Evolutionary conservation across 2,113 vertebrate species (phyloP).

Genomic region (Lepisosteus osseus): DNA sequence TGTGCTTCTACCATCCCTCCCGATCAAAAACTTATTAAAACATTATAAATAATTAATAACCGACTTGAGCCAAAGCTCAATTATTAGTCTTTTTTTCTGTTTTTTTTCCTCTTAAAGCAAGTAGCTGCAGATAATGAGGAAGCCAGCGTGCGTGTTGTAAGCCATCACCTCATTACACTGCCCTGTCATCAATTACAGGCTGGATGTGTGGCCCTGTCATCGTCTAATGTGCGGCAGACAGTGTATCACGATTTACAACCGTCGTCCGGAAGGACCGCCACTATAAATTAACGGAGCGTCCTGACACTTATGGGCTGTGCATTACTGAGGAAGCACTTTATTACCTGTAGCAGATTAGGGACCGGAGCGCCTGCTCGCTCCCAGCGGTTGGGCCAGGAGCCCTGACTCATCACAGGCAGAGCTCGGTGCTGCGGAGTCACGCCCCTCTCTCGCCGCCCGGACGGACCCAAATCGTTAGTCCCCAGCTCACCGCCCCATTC

Average conservation of each 20-base stretch:
- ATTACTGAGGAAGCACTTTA: constrained; percentile 7
- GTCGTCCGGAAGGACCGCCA: constrained; percentile 4
- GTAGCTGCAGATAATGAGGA: constrained; percentile 50
- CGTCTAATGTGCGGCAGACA: constrained; percentile 44
- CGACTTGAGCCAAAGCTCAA: constrained; percentile 39
- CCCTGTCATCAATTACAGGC: constrained; percentile 50
- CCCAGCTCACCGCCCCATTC: no score
- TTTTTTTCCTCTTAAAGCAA: constrained; percentile 42
- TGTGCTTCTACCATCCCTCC: constrained; percentile 26
- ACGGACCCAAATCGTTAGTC: no score
- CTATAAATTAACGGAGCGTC: constrained; percentile 16
- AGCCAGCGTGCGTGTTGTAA: constrained; percentile 45
- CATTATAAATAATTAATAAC: constrained; percentile 56
- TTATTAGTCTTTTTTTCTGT: constrained; percentile 43
- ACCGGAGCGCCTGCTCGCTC: neutral
- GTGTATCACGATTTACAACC: constrained; percentile 42
- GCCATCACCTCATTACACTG: constrained; percentile 57
- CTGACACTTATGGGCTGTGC: constrained; percentile 12
- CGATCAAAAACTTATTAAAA: constrained; percentile 49
- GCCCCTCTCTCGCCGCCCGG: no score
- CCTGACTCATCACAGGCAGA: no score
- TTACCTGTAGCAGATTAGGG: constrained; percentile 2
- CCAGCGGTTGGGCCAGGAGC: neutral
- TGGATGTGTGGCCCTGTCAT: constrained; percentile 46
- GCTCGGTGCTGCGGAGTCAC: no score